These are phyloP conservation scores for Macrophya annulata DNA, from an alignment of 2,888 invertebrate genomes.

Conservation along the genomic window DNA sequence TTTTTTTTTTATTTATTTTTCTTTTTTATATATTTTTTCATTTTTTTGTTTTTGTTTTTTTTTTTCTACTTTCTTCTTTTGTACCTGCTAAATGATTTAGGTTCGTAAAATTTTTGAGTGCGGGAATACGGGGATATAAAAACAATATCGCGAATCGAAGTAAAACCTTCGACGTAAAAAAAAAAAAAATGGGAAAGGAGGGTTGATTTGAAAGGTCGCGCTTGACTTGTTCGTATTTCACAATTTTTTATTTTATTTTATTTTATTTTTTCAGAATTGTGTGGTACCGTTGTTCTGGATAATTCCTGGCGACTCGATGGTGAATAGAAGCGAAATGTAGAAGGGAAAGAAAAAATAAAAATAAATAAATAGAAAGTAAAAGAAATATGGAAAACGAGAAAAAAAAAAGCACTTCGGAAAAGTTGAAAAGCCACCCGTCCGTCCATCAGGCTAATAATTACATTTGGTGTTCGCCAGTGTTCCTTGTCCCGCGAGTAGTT, in stretches of 20 bases:
- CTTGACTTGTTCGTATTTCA: slow-evolving; percentile 19
- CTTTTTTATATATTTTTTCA: neutral
- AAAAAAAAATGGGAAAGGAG: too few relatives aligned
- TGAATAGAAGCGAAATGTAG: neutral
- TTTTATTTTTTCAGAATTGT: neutral
- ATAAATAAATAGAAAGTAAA: neutral
- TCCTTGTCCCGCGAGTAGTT: neutral
- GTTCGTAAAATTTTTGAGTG: neutral
- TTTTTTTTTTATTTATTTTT: neutral
- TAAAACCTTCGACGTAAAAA: slow-evolving; percentile 16
- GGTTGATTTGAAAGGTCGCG: slow-evolving; percentile 4
- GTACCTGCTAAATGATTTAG: neutral
- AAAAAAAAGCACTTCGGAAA: slow-evolving; percentile 15
- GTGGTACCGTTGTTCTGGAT: neutral
- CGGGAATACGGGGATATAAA: neutral
- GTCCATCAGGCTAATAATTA: slow-evolving; percentile 37
- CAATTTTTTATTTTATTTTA: neutral
- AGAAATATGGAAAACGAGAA: neutral
- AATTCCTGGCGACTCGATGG: slow-evolving; percentile 4
- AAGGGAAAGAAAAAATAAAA: neutral
- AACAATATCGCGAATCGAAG: slow-evolving; percentile 11
- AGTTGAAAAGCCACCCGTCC: slow-evolving; percentile 40
- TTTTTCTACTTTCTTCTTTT: neutral
- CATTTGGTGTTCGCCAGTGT: neutral
- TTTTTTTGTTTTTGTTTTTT: neutral